Evolutionary conservation across 2,113 vertebrate species (phyloP), one percentile per base, ranked within the genome.

Genomic region (Toxostoma redivivum): DNA sequence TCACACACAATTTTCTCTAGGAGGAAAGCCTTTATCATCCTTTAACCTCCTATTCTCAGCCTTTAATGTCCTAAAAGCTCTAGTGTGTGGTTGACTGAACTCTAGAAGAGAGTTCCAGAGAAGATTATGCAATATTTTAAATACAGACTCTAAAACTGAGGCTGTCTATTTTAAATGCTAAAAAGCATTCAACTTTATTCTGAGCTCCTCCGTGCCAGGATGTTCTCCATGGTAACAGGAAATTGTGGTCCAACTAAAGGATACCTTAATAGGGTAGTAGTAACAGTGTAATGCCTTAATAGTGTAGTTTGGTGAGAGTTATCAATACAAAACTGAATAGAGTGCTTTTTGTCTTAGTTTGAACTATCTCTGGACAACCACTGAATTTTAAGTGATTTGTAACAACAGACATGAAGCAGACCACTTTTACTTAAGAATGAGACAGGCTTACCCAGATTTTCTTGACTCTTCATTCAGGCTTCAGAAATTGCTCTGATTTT

Each of bases 341-440:
- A 95, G 87, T 83, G 54, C 35, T 81, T 90, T 91, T 88, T 95
- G 94, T 97, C 58, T 94, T 65, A 38, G 38, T 85, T 76, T 93
- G 62, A 95, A 70, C 81, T 81, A 37, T 77, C 66, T 86, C 76
- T 66, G 91, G 66, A 96, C 96, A 94, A 40, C 27, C 54, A 73
- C 91, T 91, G 95, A 97, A 95, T 97, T 82, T 97, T 95, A 97
- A 95, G 84, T 92, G 54, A 38, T 38, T 81, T 90, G 42, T 54
- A 88, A 50, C 47, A 74, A 54, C 66, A 90, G 24, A 42, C 74
- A 42, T 53, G 73, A 95, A 94, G 35, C 78, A 73, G 17, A 2
- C 15, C 47, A 51, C 74, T 89, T 92, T 90, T 69, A 30, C 16
- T 92, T 69, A 69, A 77, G 54, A 89, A 87, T 91, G 65, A 91